These are phyloP conservation scores for Halcyon leucocephala DNA, from an alignment of 2,797 vertebrate species.

Conservation along the genomic window DNA sequence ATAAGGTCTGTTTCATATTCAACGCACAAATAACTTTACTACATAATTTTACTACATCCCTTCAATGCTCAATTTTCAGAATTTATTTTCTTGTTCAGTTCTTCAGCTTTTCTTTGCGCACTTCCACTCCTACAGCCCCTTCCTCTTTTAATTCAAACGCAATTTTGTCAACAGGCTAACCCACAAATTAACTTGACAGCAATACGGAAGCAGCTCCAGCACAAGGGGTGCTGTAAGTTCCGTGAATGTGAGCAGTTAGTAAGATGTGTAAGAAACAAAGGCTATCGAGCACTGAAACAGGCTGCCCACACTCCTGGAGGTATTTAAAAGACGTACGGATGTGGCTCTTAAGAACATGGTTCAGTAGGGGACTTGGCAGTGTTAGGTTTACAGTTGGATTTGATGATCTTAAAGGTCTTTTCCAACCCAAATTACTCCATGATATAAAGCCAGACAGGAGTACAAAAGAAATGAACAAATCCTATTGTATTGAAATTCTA, in stretches of 20 bases:
- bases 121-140: not conserved
- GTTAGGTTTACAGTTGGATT: too few relatives aligned
- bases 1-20: not conserved
- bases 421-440: too few relatives aligned
- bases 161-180: not conserved
- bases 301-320: too few relatives aligned
- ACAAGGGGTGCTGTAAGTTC: not conserved
- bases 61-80: not conserved
- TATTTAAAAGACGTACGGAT: too few relatives aligned
- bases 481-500: not conserved
- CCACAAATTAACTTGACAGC: not conserved
- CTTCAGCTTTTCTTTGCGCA: rapidly evolving
- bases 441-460: not conserved
- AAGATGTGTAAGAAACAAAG: not conserved
- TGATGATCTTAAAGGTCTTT: too few relatives aligned
- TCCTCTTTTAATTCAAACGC: not conserved
- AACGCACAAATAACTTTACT: not conserved
- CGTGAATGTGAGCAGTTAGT: rapidly evolving
- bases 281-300: too few relatives aligned
- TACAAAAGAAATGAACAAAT: not conserved
- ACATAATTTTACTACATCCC: not conserved
- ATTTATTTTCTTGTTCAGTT: not conserved
- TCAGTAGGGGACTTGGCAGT: too few relatives aligned
- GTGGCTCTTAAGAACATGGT: too few relatives aligned
- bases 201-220: not conserved